Evolutionary conservation across 2,797 vertebrate genomes (phyloP), one percentile per base, ranked within the genome.

Genomic region (Balearica regulorum): DNA sequence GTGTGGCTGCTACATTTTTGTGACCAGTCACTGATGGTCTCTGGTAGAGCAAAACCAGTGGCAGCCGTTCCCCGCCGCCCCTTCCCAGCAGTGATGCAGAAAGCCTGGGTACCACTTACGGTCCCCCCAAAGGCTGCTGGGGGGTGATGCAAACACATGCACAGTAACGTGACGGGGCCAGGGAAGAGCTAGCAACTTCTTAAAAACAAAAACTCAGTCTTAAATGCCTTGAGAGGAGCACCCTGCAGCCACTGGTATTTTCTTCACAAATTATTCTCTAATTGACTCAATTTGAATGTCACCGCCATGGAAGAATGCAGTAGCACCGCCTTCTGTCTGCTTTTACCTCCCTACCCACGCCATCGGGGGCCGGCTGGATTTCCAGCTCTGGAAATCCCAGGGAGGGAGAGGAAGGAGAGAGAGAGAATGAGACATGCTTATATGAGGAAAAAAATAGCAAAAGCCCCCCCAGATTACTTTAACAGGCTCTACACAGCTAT

Each of bases 111-210:
- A n/a, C 10, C 1, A 0, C 19, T 16, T 11, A 6, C 8, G 4
- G 39, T 0, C 16, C 24, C 53, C 44, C 9, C 15, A 11, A 11
- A 3, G n/a, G 16, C 39, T 55, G 29, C 37, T 14, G 54, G 16
- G 16, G 15, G 16, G 22, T 16, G 16, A 17, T 19, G 33, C 44
- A 24, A 29, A 16, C 13, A 24, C 31, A 33, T 8, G 5, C 19
- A 9, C 0, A 6, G 61, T 6, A 8, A 22, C 0, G 8, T 4
- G 21, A 7, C 16, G 41, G 18, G 21, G 11, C 31, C 53, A 57
- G 26, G 33, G 51, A 24, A 80, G 43, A 26, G 51, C 44, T 20
- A 7, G 31, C 5, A 7, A 13, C 13, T n/a, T 33, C 69, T 25
- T 39, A 20, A 58, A 66, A 29, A 6, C 17, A 44, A 39, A 81